Conservation (phyloP, 2,113 vertebrate genomes). For the Anoplopoma fimbria region DNA sequence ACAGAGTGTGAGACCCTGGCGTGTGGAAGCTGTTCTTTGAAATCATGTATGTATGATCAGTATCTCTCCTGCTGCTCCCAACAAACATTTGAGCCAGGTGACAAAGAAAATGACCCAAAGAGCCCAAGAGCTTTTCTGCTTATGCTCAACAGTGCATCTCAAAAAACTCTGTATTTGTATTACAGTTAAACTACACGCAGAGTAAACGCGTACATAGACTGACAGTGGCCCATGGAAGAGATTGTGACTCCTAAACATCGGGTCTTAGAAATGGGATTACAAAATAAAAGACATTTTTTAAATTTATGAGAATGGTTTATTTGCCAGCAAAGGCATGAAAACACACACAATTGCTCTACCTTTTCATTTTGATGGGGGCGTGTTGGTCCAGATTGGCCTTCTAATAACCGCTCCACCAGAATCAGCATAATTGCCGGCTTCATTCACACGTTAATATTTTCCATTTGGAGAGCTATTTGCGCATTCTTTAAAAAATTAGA, state of each 20-base stretch:
- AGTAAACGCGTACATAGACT: background rate
- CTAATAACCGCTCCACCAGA: slow-evolving; percentile 41
- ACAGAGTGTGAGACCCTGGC: background rate
- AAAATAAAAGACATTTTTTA: background rate
- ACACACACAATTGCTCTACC: slow-evolving; percentile 17
- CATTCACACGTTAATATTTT: slow-evolving; percentile 26
- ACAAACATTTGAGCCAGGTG: background rate
- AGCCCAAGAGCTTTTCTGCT: no score
- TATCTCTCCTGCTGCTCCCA: background rate
- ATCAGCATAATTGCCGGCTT: slow-evolving; percentile 34
- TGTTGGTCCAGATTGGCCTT: slow-evolving; percentile 41
- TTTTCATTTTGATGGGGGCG: slow-evolving; percentile 38
- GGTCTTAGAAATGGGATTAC: background rate
- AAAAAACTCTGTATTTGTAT: background rate
- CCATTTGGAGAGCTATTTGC: slow-evolving; percentile 14
- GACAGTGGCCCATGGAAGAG: background rate
- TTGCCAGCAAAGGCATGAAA: slow-evolving; percentile 11
- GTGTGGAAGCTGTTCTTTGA: background rate
- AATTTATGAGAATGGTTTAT: slow-evolving; percentile 34
- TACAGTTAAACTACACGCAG: background rate
- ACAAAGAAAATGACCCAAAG: background rate
- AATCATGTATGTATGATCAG: background rate
- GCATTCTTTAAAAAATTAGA: slow-evolving; percentile 6
- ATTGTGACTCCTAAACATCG: background rate
- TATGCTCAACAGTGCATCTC: background rate